Conservation (phyloP, 1,140 invertebrate species). For the Delia radicum region DNA sequence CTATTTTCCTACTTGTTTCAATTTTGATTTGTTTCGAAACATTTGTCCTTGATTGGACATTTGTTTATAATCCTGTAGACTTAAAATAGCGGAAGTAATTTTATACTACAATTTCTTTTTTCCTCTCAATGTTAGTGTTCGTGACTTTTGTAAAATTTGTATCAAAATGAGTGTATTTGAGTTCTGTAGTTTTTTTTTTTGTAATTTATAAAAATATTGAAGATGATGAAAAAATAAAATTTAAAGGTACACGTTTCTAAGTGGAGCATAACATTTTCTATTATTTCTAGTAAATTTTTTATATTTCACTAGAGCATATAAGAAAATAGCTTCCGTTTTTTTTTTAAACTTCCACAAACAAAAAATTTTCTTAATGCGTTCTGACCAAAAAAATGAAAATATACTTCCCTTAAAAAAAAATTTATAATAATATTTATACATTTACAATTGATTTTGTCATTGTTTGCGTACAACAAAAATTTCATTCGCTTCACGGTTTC, state of each 20-base stretch:
- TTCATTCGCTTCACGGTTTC: not conserved
- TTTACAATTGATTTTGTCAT: not conserved
- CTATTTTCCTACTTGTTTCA: not conserved
- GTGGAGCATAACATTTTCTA: not conserved
- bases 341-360: not conserved
- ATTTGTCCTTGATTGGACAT: not conserved
- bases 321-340: not conserved
- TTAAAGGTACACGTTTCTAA: not conserved
- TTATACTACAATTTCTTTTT: not conserved
- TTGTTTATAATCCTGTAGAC: not conserved
- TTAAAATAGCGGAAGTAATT: not conserved
- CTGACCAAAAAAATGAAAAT: not conserved
- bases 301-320: not conserved
- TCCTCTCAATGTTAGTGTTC: not conserved
- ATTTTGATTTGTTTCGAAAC: not conserved
- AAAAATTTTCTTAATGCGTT: not conserved
- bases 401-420: too few relatives aligned
- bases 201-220: not conserved
- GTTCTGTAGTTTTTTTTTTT: not conserved
- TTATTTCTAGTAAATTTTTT: not conserved
- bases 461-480: not conserved
- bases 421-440: not conserved
- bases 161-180: not conserved
- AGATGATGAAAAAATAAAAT: not conserved
- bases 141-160: not conserved